A percentile compares a stretch with the other conserved stretches of the same genome.
These are phyloP conservation scores for Sesamia inferens DNA, from an alignment of 2,888 invertebrate species.

Conservation along the genomic window DNA sequence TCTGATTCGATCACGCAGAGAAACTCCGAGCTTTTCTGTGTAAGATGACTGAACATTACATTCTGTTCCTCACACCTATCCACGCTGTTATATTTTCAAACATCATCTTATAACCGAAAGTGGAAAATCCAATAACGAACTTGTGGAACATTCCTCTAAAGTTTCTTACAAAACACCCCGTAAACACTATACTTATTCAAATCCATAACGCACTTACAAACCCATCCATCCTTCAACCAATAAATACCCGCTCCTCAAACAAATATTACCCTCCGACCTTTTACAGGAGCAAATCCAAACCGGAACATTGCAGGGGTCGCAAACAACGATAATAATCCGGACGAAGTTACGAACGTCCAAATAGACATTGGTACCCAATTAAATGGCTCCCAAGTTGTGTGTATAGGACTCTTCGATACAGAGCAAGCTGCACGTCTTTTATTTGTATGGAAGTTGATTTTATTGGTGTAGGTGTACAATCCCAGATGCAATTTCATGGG, in stretches of 20 bases:
- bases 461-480: constrained; percentile 48
- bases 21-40: too few species aligned
- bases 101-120: not conserved
- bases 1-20: too few species aligned
- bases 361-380: constrained; percentile 83
- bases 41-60: too few species aligned
- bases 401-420: constrained; percentile 78
- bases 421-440: constrained; percentile 57
- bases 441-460: constrained; percentile 62
- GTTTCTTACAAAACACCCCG: constrained; percentile 10
- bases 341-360: constrained; percentile 67
- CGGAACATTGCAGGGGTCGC: constrained; percentile 67
- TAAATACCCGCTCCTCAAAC: constrained; percentile 27
- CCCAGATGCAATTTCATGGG: constrained; percentile 39
- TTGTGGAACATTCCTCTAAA: not conserved
- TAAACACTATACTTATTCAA: constrained; percentile 24
- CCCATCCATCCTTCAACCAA: constrained; percentile 6
- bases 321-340: constrained; percentile 78
- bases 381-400: constrained; percentile 82
- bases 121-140: not conserved
- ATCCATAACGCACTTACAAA: constrained; percentile 33
- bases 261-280: constrained; percentile 51
- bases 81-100: not conserved
- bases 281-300: constrained; percentile 56
- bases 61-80: too few species aligned